These are phyloP conservation scores for Jacana jacana DNA, from an alignment of 2,113 vertebrate species.

Conservation along the genomic window DNA sequence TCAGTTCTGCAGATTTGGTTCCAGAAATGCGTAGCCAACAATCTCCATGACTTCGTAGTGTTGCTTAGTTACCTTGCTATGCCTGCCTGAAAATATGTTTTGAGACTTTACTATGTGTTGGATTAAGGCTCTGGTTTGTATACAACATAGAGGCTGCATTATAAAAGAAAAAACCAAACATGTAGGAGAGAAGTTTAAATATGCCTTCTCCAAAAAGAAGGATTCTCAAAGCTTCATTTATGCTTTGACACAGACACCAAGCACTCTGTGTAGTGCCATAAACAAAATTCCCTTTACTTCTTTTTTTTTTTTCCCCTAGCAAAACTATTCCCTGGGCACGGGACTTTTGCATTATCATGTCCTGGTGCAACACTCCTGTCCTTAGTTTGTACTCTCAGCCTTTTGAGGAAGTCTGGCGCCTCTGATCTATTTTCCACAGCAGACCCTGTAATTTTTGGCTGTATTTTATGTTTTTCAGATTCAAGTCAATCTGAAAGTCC, in stretches of 20 bases:
- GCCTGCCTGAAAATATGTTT: constrained; percentile 68
- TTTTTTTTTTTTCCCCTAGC: background rate
- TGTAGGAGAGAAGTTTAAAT: constrained; percentile 59
- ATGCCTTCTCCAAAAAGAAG: constrained; percentile 51
- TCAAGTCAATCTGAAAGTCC: constrained; percentile 96
- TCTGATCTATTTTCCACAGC: constrained; percentile 70
- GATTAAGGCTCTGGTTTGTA: constrained; percentile 75
- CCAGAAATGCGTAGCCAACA: constrained; percentile 53
- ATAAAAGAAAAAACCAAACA: constrained; percentile 15
- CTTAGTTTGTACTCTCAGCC: constrained; percentile 58
- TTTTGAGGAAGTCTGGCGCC: constrained; percentile 74
- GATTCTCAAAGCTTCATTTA: constrained; percentile 47
- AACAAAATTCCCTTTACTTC: constrained; percentile 4
- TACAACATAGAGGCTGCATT: constrained; percentile 66
- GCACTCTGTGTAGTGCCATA: constrained; percentile 26
- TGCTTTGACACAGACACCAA: background rate
- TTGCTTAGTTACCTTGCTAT: constrained; percentile 71
- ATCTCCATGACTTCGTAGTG: constrained; percentile 47
- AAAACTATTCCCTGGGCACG: constrained; percentile 24
- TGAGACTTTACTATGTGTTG: constrained; percentile 74
- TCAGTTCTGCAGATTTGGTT: constrained; percentile 44
- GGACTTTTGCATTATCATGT: constrained; percentile 43
- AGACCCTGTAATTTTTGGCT: constrained; percentile 81
- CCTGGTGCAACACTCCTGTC: constrained; percentile 38
- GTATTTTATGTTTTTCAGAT: constrained; percentile 88